Evolutionary conservation across 2,113 vertebrate species (phyloP).

Genomic region (Heloderma charlesbogerti): DNA sequence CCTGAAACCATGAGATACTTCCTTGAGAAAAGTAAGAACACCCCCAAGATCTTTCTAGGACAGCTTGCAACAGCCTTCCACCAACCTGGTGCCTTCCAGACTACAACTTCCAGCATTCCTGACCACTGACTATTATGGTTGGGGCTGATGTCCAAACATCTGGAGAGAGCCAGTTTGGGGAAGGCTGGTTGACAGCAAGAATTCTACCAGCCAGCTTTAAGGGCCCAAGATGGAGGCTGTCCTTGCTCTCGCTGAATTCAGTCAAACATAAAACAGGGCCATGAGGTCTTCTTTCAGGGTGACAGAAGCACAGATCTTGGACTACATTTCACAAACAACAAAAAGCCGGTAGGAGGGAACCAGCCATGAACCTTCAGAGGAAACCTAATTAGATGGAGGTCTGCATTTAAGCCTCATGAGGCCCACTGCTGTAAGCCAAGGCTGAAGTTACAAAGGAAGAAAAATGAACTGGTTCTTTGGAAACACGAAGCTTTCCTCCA

Average conservation of each 20-base stretch:
- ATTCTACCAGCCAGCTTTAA: no score
- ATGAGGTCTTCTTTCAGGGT: no score
- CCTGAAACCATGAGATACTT: not conserved
- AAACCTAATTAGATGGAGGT: not conserved
- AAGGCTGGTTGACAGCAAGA: no score
- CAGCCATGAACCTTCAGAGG: not conserved
- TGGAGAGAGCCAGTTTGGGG: no score
- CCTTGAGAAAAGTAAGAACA: not conserved
- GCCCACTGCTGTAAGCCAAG: fast-evolving
- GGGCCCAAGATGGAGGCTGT: no score
- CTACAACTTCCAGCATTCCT: not conserved
- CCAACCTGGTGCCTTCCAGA: not conserved
- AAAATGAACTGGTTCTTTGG: not conserved
- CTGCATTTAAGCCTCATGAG: not conserved
- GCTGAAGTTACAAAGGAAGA: not conserved
- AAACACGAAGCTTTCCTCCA: fast-evolving
- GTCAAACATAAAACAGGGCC: no score
- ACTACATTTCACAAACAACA: no score
- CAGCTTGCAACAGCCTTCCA: not conserved
- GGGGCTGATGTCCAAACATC: no score
- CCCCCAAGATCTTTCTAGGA: not conserved
- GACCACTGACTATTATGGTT: not conserved
- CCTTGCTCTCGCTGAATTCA: no score
- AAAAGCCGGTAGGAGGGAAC: not conserved
- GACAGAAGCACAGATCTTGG: no score